Evolutionary conservation across 2,888 invertebrate genomes (phyloP).

Genomic region (Cistogaster globosa): DNA sequence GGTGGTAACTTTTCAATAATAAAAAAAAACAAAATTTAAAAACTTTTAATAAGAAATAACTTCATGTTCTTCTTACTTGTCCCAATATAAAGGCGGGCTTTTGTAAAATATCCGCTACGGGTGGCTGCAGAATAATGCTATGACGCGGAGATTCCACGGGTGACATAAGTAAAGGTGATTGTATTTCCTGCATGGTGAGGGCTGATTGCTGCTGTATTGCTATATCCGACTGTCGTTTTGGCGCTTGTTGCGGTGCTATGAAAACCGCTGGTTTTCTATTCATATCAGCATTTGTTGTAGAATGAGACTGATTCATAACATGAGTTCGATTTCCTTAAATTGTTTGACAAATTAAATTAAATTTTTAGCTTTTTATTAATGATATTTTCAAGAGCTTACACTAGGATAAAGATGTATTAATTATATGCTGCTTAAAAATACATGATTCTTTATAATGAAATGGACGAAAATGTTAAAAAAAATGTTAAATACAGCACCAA

Average conservation of each 20-base stretch:
- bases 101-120: constrained; percentile 79
- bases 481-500: neutral
- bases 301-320: constrained; percentile 75
- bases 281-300: constrained; percentile 47
- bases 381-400: constrained; percentile 33
- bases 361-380: neutral
- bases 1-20: constrained; percentile 71
- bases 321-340: constrained; percentile 79
- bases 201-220: constrained; percentile 48
- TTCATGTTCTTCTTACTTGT: constrained; percentile 75
- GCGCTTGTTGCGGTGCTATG: constrained; percentile 72
- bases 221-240: neutral
- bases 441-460: neutral
- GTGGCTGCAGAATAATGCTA: constrained; percentile 85
- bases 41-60: constrained; percentile 7
- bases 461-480: neutral
- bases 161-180: constrained; percentile 68
- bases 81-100: constrained; percentile 78
- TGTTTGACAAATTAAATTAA: constrained; percentile 13
- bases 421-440: constrained; percentile 6
- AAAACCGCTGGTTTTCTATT: constrained; percentile 73
- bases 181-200: constrained; percentile 16
- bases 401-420: constrained; percentile 45
- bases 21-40: constrained; percentile 26
- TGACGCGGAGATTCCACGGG: constrained; percentile 78